Evolutionary conservation across 1,140 invertebrate genomes (phyloP).

Genomic region (Macrobrachium nipponense): DNA sequence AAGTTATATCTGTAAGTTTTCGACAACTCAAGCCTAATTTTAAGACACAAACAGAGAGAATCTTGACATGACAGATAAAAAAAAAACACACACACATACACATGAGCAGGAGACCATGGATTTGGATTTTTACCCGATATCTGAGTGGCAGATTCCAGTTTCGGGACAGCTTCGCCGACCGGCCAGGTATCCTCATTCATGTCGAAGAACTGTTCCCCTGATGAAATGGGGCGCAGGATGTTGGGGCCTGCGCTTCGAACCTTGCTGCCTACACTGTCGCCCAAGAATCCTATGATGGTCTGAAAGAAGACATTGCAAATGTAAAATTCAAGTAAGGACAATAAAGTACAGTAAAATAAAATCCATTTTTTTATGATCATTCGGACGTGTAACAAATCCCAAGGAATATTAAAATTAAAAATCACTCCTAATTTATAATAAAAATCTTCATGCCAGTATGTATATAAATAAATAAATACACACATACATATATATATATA

Average conservation of each 20-base stretch:
- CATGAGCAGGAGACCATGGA: not conserved
- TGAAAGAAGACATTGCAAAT: constrained; percentile 12
- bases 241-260: constrained; percentile 69
- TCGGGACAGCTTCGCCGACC: constrained; percentile 80
- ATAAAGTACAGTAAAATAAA: too few relatives aligned
- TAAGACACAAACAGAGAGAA: too few relatives aligned
- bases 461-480: too few relatives aligned
- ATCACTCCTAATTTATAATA: too few relatives aligned
- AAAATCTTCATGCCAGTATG: not conserved
- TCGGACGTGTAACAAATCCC: too few relatives aligned
- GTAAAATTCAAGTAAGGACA: too few relatives aligned
- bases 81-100: not conserved
- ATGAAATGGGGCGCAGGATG: constrained; percentile 74
- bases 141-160: constrained; percentile 76
- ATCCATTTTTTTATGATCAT: too few relatives aligned
- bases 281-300: constrained; percentile 64
- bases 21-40: too few relatives aligned
- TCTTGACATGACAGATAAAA: too few relatives aligned
- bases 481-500: constrained; percentile 2
- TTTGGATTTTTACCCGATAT: constrained; percentile 39
- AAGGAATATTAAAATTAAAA: too few relatives aligned
- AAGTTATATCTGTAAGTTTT: too few relatives aligned
- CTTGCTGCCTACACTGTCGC: constrained; percentile 37
- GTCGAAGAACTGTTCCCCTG: constrained; percentile 80
- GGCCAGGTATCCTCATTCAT: constrained; percentile 82